Evolutionary conservation across 2,797 vertebrate genomes (phyloP).

Genomic region (Salarias fasciatus): DNA sequence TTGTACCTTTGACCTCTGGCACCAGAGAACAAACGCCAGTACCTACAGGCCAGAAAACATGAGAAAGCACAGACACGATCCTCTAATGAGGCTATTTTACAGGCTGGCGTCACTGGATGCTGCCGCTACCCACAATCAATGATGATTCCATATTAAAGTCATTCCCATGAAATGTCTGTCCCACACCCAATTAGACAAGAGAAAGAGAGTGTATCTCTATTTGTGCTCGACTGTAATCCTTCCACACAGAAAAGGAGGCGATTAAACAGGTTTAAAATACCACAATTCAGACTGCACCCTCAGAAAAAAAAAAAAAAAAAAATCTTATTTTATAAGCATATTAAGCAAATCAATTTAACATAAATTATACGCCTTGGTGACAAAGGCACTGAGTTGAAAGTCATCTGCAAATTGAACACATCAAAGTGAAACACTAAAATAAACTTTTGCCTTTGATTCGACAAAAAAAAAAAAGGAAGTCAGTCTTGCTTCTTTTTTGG

Average conservation of each 20-base stretch:
- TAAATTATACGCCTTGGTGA: constrained; percentile 85
- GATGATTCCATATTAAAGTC: constrained; percentile 74
- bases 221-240: constrained; percentile 80
- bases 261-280: constrained; percentile 87
- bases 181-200: constrained; percentile 76
- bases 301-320: constrained; percentile 69
- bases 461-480: constrained; percentile 33
- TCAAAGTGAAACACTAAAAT: constrained; percentile 84
- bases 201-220: constrained; percentile 76
- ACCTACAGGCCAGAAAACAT: neutral
- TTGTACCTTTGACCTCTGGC: constrained; percentile 5
- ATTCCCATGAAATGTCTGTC: constrained; percentile 64
- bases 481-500: constrained; percentile 28
- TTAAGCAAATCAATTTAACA: constrained; percentile 90
- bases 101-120: constrained; percentile 47
- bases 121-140: constrained; percentile 67
- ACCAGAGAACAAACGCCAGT: constrained; percentile 5
- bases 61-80: constrained; percentile 8
- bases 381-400: constrained; percentile 84
- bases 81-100: constrained; percentile 2
- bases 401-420: constrained; percentile 82
- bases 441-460: constrained; percentile 80
- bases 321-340: constrained; percentile 86
- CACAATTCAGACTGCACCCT: constrained; percentile 81
- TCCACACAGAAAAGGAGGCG: constrained; percentile 79